Evolutionary conservation across 2,113 vertebrate species (phyloP), one percentile per base, ranked within the genome.

Genomic region (Neolamprologus brichardi): DNA sequence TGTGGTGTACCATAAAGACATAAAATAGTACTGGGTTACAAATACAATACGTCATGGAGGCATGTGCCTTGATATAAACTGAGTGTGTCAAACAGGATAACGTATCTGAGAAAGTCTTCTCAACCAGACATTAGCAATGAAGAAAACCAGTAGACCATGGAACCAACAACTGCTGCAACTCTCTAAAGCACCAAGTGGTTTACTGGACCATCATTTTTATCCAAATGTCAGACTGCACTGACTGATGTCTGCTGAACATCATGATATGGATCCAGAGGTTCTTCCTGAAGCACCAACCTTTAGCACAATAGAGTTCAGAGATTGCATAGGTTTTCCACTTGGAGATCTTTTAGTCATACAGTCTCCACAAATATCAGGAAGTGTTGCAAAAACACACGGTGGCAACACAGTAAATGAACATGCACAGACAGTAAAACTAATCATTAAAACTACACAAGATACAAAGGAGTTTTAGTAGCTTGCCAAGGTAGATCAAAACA

Each of bases 41-140:
- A 23, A 54, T 54, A 54, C 52, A 54, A 23, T 54, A 54, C 2
- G 6, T 54, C 52, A 54, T 23, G 52, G 52, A 54, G 52, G 52
- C 52, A 51, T 49, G 15, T 8, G 46, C 46, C 46, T 49, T 49
- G 15, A 49, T 49, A 18, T 49, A 23, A 54, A 54, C 11, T 54
- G 20, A 54, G 0, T 54, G 11, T 54, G 52, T 54, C 52, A 54
- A 54, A 54, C 52, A 23, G 52, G 52, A 54, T 13, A 54, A 54
- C 52, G 0, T 54, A 54, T 54, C 0, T 54, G 52, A 23, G 11
- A 23, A 54, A 23, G 52, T 54, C 52, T 23, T 54, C 52, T 23
- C 20, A 54, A 54, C 11, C 52, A 54, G 0, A 23, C 20, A 13
- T 54, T 54, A 54, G 20, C 20, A 54, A 54, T 54, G 52, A 23